Evolutionary conservation across 2,113 vertebrate genomes (phyloP), one percentile per base, ranked within the genome.

Genomic region (Lota lota): DNA sequence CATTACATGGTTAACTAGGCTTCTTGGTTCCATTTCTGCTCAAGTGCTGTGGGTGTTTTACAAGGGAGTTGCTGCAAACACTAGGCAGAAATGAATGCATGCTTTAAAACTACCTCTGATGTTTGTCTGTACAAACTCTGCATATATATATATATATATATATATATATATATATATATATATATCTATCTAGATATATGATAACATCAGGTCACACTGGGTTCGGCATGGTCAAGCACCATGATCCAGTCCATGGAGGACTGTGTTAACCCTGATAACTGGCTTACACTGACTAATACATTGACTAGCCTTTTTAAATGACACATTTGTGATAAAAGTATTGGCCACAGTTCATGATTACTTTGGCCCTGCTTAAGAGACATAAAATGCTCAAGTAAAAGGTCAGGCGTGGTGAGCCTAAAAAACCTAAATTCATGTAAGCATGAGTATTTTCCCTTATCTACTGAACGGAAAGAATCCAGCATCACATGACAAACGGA

Each of bases 211-310:
- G 19, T 72, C 63, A 77, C 69, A 74, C 66, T 6, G 28, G 28
- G 28, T 2, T 79, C 87, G 88, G 88, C 85, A 87, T 88, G 80
- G 86, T 22, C 66, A 73, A 64, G 68, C 70, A 66, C 69, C 16
- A 57, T 21, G 69, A 59, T 74, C 47, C 58, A 67, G 67, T 76
- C 70, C 64, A 71, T 65, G 14, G 74, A 33, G 28, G 28, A 33
- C 71, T 78, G 61, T 67, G 74, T 36, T 64, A 57, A 69, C 61
- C 66, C 53, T 2, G 12, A 67, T 62, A 62, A 50, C 64, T 63
- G 53, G 62, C 61, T 77, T 70, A 18, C 54, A 8, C 54, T 56
- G 47, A 61, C 53, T 67, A 20, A 72, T 62, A 81, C 58, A 64
- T 66, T 62, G 72, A 64, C 74, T 15, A 68, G 56, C 28, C 58